Base-by-base conservation (phyloP, 1,140 invertebrate species). In the Anthonomus grandis region DNA sequence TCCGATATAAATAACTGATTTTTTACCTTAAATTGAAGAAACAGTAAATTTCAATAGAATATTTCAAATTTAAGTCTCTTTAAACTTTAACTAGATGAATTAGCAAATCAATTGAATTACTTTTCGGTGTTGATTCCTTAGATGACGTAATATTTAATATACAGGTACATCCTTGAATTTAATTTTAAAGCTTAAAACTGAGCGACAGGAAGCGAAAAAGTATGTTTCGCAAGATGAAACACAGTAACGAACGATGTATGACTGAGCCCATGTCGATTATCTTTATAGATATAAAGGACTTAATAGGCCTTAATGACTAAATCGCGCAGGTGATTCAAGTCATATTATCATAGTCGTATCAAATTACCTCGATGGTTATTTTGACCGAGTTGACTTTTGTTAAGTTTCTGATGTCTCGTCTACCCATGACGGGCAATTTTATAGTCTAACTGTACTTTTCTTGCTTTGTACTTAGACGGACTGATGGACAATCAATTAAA, bases 401-500 rank as follows among this genome's bases (percentile, higher is more conserved):
- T 39, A 36, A 17, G 38, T 41, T 41, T 17, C 17, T 50, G 46
- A 34, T 25, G 18, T 50, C 34, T 24, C 36, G 19, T 39, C 36
- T 37, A 23, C 18, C 41, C 48, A 50, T 50, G 48, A 39, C 31
- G 22, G 6, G 37, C 48, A 50, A 34, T 25, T 53, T 53, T 19
- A 42, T n/a, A 23, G 48, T 17, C 15, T 53, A 53, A 53, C 50
- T 19, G 50, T 53, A 44, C 25, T 42, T 48, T 31, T 50, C 48
- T 44, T 41, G 13, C 38, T 42, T 53, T 50, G 19, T 23, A 37
- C 25, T 39, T 6, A 15, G 21, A 50, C 25, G 6, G 36, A 9
- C 24, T 53, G 38, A 53, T 44, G 27, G 24, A 31, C 50, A 42
- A 53, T 19, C 24, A 25, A 53, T 53, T 53, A 27, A 42, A 42